Base-by-base conservation (phyloP, 2,888 invertebrate species). In the Ichneumon xanthorius region DNA sequence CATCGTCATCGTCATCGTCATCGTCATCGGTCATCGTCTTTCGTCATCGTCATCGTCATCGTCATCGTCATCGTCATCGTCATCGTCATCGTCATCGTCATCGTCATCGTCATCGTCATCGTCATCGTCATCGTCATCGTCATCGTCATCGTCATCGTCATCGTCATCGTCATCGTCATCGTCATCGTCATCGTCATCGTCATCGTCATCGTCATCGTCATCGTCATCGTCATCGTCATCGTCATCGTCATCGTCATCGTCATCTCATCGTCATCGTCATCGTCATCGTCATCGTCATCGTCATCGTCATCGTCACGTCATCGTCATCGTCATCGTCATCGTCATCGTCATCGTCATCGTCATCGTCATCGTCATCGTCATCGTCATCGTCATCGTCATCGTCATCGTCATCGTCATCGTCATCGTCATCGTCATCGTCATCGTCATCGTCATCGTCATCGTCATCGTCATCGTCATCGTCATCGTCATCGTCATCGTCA, bases 41-140 rank as follows among this genome's bases (percentile, higher is more conserved):
- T 40, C 40, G 5, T 40, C 40, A 9, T 40, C 40, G 40, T 6
- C 5, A 4, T 40, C 40, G 40, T 4, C 40, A 40, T 9, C 5
- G 40, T 40, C 40, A 40, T 40, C 40, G 40, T 40, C 40, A 40
- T 40, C 40, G 40, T 61, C 58, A 61, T 61, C 58, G 19, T 61
- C 58, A 61, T 61, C 58, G 19, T 61, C 58, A 61, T 61, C 58
- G 19, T 61, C 58, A 61, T 61, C 58, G 19, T 61, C 58, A 61
- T 61, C 58, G 19, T 61, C 58, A 40, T 61, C 58, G 19, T 61
- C 58, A 61, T 61, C 58, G 19, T 61, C 58, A 61, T 61, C 58
- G 19, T 61, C 58, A 61, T 61, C 58, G 19, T 61, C 58, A 61
- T 61, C 58, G 19, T 61, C 58, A 61, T 61, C 58, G 19, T 61